Evolutionary conservation across 2,888 invertebrate genomes (phyloP), one percentile per base, ranked within the genome.

Genomic region (Conus canariensis): DNA sequence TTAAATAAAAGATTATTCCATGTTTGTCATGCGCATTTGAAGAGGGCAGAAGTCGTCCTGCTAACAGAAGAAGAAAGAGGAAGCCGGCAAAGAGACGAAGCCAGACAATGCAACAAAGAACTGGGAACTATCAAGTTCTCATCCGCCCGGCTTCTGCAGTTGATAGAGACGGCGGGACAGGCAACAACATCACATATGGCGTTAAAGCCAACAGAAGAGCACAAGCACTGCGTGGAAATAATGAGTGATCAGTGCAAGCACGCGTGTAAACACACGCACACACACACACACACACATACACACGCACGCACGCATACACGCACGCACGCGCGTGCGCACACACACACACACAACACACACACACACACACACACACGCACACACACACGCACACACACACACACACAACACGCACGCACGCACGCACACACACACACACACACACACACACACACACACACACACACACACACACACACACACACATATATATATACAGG

Each of bases 251-350:
- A 70, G 58, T 58, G 19, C 77, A 77, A 10, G 19, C 77, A 30
- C 45, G 30, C 77, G 30, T 0, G 30, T 3, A 64, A 64, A 64
- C 77, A 83, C 83, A 83, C 58, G 22, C 58, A 58, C 80, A 45
- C 80, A 45, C 80, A 80, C 80, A 80, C 80, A 80, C 45, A 80
- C 80, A 80, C 80, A 80, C 70, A 74, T n/a, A 22, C 70, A 74
- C 70, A 74, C 70, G 12, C 70, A 70, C 7, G 7, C 70, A 70
- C 70, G 19, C 70, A 70, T 19, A 70, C 9, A 70, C 70, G 19
- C 77, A 77, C 1, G 19, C 77, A 30, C 77, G 30, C 77, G 30
- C 1, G 30, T 16, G n/a, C 70, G 22, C 77, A 83, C 83, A 83
- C 58, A 58, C 58, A 58, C 80, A 45, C 80, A 45, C 80, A 80